Percentiles rank a stretch among this genome's conserved stretches.
Evolutionary conservation across 1,140 invertebrate species (phyloP).

Genomic region (Thrips palmi): DNA sequence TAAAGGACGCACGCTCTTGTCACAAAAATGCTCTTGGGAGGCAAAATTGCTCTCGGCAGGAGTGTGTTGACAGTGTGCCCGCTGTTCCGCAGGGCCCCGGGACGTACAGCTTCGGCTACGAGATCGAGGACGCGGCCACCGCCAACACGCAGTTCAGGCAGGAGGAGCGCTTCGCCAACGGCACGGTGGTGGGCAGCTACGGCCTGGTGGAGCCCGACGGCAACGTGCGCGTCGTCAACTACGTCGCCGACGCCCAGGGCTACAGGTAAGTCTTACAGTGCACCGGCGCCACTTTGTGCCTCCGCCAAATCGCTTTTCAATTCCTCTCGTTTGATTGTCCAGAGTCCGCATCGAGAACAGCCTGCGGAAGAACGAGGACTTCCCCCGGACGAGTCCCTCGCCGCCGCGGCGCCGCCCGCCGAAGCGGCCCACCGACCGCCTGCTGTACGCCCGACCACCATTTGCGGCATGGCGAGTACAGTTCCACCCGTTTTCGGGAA

Average conservation of each 20-base stretch:
- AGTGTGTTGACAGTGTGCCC: constrained; percentile 13
- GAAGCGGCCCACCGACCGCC: no score
- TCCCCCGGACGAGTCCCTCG: no score
- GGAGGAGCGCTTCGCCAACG: constrained; percentile 41
- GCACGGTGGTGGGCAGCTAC: constrained; percentile 44
- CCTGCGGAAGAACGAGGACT: no score
- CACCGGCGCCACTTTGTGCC: no score
- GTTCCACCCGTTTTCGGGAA: no score
- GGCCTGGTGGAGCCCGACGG: constrained; percentile 43
- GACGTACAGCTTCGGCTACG: constrained; percentile 47
- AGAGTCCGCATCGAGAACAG: no score
- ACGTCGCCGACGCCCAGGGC: constrained; percentile 38
- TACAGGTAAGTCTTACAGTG: constrained; percentile 37
- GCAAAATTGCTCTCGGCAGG: constrained; percentile 10
- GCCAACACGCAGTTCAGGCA: constrained; percentile 44
- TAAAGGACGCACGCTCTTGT: background rate
- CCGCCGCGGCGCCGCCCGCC: no score
- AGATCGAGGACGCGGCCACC: constrained; percentile 35
- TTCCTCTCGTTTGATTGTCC: no score
- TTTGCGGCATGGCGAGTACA: no score
- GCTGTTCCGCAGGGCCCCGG: constrained; percentile 36
- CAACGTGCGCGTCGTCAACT: constrained; percentile 29
- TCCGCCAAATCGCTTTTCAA: no score
- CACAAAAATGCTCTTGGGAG: constrained; percentile 3
- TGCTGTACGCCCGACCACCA: no score